These are phyloP conservation scores for Falco novaeseelandiae DNA, from an alignment of 2,797 vertebrate genomes.

Conservation along the genomic window DNA sequence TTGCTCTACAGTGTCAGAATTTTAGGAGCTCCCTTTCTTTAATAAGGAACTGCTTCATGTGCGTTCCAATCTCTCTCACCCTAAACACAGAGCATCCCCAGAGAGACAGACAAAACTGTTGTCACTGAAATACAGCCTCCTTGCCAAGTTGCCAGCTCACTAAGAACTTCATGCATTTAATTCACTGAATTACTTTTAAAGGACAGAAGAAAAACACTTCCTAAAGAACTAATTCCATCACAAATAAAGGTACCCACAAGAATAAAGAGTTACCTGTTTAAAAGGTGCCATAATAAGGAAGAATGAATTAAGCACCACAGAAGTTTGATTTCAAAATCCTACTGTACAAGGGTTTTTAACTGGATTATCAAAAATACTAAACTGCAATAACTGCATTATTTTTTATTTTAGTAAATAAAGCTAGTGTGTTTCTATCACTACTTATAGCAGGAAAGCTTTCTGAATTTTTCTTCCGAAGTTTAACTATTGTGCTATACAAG, in stretches of 20 bases:
- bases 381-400: background rate
- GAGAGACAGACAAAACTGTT: background rate
- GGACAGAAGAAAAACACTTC: background rate
- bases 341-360: background rate
- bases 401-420: background rate
- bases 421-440: background rate
- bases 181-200: background rate
- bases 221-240: background rate
- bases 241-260: background rate
- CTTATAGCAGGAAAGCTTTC: background rate
- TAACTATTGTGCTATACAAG: background rate
- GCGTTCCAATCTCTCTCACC: background rate
- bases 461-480: background rate
- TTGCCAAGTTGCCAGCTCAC: background rate
- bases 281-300: background rate
- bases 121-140: background rate
- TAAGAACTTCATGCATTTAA: background rate
- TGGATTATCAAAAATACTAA: background rate
- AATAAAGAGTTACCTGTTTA: background rate
- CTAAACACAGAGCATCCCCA: background rate
- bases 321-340: background rate
- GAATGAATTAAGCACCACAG: background rate
- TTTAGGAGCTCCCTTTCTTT: background rate
- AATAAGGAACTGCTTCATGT: background rate
- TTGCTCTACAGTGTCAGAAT: background rate